Evolutionary conservation across 2,797 vertebrate genomes (phyloP), one percentile per base, ranked within the genome.

Genomic region (Leucoraja ocellata): DNA sequence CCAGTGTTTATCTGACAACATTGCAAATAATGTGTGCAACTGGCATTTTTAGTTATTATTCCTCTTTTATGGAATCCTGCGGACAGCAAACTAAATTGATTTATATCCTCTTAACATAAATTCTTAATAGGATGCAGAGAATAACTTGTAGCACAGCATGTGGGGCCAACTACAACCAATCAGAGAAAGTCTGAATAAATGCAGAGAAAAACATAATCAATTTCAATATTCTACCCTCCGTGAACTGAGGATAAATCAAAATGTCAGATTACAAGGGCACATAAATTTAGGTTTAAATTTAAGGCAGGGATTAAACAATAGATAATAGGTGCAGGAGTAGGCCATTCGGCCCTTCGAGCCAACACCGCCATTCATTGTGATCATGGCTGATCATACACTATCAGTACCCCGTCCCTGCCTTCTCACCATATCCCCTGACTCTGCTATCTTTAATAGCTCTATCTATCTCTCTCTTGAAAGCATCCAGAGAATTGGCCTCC

Each of bases 81-180:
- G 76, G 71, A 76, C 39, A 92, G 36, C 39, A 58, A 54, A 58
- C 39, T 76, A 92, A 92, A 76, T 92, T 13, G 90, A 92, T 46
- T 92, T 76, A 76, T 58, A 74, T 76, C 90, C 71, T 73, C 7
- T 76, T 54, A 74, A 28, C 73, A 92, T 76, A 58, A 92, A 92
- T 74, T 18, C 71, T 92, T 74, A 58, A 92, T 76, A 92, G 73
- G 71, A n/a, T 76, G 39, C 90, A 74, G 90, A 92, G 90, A 92
- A 76, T 92, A 76, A 92, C 76, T 92, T 92, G 68, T 74, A 76
- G 25, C 71, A 92, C 90, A 73, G 71, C 23, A 58, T 92, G 90
- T 76, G 71, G 28, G 36, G 21, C 71, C 71, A n/a, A 58, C 68
- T 92, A n/a, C 74, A 46, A 92, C 71, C 54, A 76, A 76, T 54